These are phyloP conservation scores for Willisornis vidua DNA, from an alignment of 2,113 vertebrate genomes.

Conservation along the genomic window DNA sequence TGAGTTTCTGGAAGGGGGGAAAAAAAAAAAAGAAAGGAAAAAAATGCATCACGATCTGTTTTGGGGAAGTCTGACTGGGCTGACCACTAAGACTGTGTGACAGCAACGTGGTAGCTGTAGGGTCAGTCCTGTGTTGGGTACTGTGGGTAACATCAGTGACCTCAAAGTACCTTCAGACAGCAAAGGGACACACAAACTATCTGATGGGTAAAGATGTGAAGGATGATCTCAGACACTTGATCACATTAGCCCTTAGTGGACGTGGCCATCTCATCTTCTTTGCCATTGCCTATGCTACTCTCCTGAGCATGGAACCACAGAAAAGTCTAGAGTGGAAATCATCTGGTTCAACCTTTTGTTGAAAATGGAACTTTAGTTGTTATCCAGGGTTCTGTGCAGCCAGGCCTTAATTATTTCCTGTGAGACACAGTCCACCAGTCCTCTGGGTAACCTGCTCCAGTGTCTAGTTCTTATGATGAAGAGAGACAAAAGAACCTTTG, in stretches of 20 bases:
- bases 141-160: not conserved
- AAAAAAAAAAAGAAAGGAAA: not conserved
- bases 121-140: not conserved
- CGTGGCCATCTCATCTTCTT: not conserved
- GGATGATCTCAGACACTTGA: not conserved
- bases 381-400: not conserved
- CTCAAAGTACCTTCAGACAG: not conserved
- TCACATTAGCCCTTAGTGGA: not conserved
- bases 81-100: not conserved
- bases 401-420: not conserved
- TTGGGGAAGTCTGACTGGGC: not conserved
- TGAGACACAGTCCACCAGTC: not conserved
- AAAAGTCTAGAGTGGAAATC: not conserved
- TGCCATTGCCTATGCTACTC: not conserved
- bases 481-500: not conserved
- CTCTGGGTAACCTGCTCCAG: not conserved
- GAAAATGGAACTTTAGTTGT: not conserved
- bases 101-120: not conserved
- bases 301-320: not conserved
- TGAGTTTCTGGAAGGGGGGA: not conserved
- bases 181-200: not conserved
- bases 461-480: not conserved
- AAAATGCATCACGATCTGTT: not conserved
- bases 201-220: not conserved
- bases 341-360: not conserved